Evolutionary conservation across 2,888 invertebrate genomes (phyloP), one percentile per base, ranked within the genome.

Genomic region (Anthoptus insignis): DNA sequence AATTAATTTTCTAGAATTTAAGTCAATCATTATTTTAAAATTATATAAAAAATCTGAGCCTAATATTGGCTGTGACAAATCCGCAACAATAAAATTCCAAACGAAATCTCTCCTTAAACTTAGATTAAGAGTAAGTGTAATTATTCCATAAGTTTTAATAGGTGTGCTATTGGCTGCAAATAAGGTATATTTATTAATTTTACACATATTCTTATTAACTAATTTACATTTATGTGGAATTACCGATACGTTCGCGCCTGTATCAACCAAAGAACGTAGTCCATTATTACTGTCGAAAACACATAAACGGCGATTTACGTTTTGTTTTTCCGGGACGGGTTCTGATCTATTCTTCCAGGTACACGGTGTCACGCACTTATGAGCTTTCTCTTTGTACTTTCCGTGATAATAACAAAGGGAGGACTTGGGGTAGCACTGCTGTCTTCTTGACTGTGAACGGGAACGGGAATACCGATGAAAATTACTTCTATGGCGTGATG

Each of bases 141-240:
- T 7, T 37, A 37, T 8, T 8, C 37, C 37, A 37, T 37, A 37
- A 4, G 37, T 37, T 37, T 37, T 37, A 37, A 37, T 37, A 37
- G 37, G 37, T 37, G 37, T 37, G 11, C 37, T 13, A 37, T 37
- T 37, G 37, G 37, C 37, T 37, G 37, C 37, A 37, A 37, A 37
- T 11, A 37, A 37, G 37, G 5, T 37, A 8, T 27, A 27, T 27
- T 27, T 8, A 27, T 8, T 27, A 27, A 27, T 27, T 27, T 27
- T 27, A 27, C 8, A 27, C 4, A 4, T 27, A 27, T 27, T 27
- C 27, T 27, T 27, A 27, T 8, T 8, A 37, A 37, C 13, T 37
- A 37, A 37, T 11, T 13, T 37, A 37, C 11, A 9, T 37, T 37
- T 37, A 37, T 37, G 13, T n/a, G 37, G 37, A 11, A 37, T 37